Evolutionary conservation across 2,797 vertebrate genomes (phyloP).

Genomic region (Siniperca obscura): DNA sequence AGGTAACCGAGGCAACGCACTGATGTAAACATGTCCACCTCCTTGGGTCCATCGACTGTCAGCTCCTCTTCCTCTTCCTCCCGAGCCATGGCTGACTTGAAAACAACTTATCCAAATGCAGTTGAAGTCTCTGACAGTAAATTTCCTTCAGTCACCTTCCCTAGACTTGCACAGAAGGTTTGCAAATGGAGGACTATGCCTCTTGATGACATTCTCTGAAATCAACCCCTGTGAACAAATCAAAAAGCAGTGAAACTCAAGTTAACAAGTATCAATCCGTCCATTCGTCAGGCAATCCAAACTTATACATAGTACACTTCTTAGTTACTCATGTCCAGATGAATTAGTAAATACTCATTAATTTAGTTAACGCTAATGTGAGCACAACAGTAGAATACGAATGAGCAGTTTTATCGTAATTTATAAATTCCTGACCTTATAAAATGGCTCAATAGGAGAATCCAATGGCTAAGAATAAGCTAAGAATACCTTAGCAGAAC

Average conservation of each 20-base stretch:
- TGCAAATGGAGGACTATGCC: slow-evolving; percentile 42
- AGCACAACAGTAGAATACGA: not conserved
- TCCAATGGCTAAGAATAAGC: not conserved
- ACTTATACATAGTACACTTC: not conserved
- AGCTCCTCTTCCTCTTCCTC: slow-evolving; percentile 88
- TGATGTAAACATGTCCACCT: slow-evolving; percentile 92
- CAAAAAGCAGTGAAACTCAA: not conserved
- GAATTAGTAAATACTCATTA: not conserved
- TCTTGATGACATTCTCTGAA: slow-evolving; percentile 32
- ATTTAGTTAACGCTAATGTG: accelerated
- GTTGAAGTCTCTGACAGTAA: not conserved
- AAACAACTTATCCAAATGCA: slow-evolving; percentile 5
- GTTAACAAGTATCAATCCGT: not conserved
- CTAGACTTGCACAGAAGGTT: not conserved
- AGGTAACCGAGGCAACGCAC: slow-evolving; percentile 94
- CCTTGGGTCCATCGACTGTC: slow-evolving; percentile 72
- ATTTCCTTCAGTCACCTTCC: slow-evolving; percentile 1
- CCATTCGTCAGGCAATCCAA: not conserved
- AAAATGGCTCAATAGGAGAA: not conserved
- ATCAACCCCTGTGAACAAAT: slow-evolving; percentile 74
- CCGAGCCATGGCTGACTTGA: slow-evolving; percentile 64
- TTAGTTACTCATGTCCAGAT: not conserved
- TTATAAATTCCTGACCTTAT: not conserved
- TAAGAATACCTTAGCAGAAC: no score
- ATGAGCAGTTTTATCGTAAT: not conserved